Conservation (phyloP, 2,797 vertebrate genomes). For the Zalophus californianus region DNA sequence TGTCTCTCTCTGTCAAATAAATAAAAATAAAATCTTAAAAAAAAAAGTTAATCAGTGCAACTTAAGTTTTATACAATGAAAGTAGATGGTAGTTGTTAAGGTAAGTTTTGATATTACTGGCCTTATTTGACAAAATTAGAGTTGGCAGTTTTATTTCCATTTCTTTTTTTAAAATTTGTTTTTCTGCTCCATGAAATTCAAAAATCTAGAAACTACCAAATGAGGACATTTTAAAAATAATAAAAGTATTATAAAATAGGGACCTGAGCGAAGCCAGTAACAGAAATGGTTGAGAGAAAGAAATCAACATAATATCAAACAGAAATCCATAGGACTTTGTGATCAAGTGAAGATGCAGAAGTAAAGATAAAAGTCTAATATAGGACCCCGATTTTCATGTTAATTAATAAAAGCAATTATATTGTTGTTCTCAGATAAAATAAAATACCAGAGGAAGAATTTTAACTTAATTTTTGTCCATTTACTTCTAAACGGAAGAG, state of each 20-base stretch:
- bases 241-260: not conserved
- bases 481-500: not conserved
- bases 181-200: not conserved
- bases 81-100: not conserved
- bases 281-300: not conserved
- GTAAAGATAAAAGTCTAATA: not conserved
- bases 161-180: not conserved
- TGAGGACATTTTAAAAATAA: not conserved
- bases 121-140: not conserved
- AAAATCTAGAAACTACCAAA: not conserved
- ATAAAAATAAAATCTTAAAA: no score
- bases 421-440: not conserved
- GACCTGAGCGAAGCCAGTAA: not conserved
- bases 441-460: not conserved
- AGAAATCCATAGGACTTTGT: not conserved
- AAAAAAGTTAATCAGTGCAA: not conserved
- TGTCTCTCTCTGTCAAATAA: no score
- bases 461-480: not conserved
- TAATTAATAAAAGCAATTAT: not conserved
- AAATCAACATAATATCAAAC: not conserved
- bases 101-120: not conserved
- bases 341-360: not conserved
- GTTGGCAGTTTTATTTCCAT: not conserved
- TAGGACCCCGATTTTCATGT: not conserved
- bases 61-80: not conserved